Evolutionary conservation across 2,888 invertebrate species (phyloP).

Genomic region (Hypsopygia costalis): DNA sequence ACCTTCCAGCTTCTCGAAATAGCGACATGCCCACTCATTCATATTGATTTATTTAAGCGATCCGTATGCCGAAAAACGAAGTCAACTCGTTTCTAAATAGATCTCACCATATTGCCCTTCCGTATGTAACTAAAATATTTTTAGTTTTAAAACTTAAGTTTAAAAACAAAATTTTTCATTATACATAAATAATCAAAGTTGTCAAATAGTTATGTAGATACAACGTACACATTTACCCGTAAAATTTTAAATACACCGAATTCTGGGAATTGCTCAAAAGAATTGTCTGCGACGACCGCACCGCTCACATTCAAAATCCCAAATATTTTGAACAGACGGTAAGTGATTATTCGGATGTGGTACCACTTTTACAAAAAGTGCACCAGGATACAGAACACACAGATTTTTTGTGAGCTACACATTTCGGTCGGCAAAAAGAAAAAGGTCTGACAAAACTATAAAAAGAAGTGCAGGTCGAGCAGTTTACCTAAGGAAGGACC

Average conservation of each 20-base stretch:
- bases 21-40: conserved; percentile 63
- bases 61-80: conserved; percentile 35
- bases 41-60: conserved; percentile 65
- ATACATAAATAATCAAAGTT: neutral
- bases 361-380: conserved; percentile 74
- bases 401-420: conserved; percentile 69
- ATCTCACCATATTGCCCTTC: conserved; percentile 4
- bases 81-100: conserved; percentile 30
- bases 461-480: conserved; percentile 73
- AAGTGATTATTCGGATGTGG: conserved; percentile 80
- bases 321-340: conserved; percentile 77
- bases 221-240: conserved; percentile 32
- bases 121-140: neutral
- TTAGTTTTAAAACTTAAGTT: no score
- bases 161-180: no score
- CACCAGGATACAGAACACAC: conserved; percentile 74
- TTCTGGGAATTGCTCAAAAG: conserved; percentile 67
- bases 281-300: conserved; percentile 52
- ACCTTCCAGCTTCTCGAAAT: conserved; percentile 78
- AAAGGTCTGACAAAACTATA: conserved; percentile 73
- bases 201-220: conserved; percentile 29
- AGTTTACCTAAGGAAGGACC: conserved; percentile 79
- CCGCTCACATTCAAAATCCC: conserved; percentile 64
- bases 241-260: conserved; percentile 34
- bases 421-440: conserved; percentile 71